Evolutionary conservation across 2,888 invertebrate species (phyloP).

Genomic region (Ennomos erosarius): DNA sequence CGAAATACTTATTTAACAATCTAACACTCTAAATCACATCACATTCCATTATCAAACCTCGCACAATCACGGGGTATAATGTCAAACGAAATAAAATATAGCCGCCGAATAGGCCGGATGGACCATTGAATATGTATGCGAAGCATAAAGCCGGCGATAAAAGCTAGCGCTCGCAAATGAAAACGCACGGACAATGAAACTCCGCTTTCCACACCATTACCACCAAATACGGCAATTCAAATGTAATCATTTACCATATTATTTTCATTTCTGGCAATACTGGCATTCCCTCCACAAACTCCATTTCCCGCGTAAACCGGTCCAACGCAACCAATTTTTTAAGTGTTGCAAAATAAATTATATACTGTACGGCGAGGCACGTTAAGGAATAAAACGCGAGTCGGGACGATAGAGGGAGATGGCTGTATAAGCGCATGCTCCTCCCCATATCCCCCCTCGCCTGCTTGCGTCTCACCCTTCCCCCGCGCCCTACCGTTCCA

Average conservation of each 20-base stretch:
- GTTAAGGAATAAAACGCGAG: constrained; percentile 76
- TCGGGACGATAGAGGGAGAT: constrained; percentile 65
- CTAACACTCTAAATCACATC: constrained; percentile 32
- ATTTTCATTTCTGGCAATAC: constrained; percentile 64
- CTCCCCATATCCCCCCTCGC: constrained; percentile 51
- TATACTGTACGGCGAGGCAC: constrained; percentile 75
- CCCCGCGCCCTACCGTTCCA: constrained; percentile 61
- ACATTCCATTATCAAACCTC: constrained; percentile 45
- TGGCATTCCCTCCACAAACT: constrained; percentile 63
- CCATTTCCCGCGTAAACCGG: constrained; percentile 75
- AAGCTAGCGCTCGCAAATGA: constrained; percentile 65
- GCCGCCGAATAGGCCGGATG: constrained; percentile 59
- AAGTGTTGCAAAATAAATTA: constrained; percentile 84
- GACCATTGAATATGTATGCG: constrained; percentile 72
- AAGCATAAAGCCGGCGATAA: constrained; percentile 59
- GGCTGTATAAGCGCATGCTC: constrained; percentile 49
- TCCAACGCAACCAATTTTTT: constrained; percentile 81
- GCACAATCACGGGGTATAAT: constrained; percentile 36
- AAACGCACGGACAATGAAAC: constrained; percentile 70
- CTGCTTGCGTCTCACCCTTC: constrained; percentile 24
- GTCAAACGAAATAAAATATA: constrained; percentile 53
- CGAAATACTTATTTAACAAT: too few relatives aligned
- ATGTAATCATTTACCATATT: constrained; percentile 83
- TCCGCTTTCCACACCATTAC: constrained; percentile 73
- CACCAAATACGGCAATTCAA: constrained; percentile 74